Percentiles rank a stretch among this genome's conserved stretches.
Evolutionary conservation across 2,113 vertebrate species (phyloP).

Genomic region (Rhineura floridana): DNA sequence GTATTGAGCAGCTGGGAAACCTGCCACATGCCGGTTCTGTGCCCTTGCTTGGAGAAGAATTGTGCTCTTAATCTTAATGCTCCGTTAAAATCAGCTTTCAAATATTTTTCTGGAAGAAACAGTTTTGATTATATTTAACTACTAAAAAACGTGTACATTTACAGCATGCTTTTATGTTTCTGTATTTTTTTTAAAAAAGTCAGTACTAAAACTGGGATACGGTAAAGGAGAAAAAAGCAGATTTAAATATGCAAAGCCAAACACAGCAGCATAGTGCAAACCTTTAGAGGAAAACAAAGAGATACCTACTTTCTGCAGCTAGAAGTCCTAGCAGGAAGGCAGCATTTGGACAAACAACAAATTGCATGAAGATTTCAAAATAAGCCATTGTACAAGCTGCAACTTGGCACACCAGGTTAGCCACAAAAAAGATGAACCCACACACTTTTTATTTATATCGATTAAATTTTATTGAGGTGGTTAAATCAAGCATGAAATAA

Average conservation of each 20-base stretch:
- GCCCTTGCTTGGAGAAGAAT: neutral
- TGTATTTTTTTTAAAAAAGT: slow-evolving; percentile 38
- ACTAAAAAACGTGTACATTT: slow-evolving; percentile 19
- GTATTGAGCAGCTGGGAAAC: neutral
- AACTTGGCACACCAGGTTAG: slow-evolving; percentile 65
- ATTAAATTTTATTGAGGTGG: neutral
- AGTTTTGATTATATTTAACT: slow-evolving; percentile 11
- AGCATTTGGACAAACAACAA: slow-evolving; percentile 91
- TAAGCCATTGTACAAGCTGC: slow-evolving; percentile 74
- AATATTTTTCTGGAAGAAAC: slow-evolving; percentile 36
- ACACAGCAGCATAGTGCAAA: slow-evolving; percentile 73
- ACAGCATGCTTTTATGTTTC: slow-evolving; percentile 29
- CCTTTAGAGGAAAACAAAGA: slow-evolving; percentile 81
- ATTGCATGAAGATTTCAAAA: slow-evolving; percentile 81
- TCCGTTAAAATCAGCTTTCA: slow-evolving; percentile 51
- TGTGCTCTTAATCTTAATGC: slow-evolving; percentile 72
- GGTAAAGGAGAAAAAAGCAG: slow-evolving; percentile 62
- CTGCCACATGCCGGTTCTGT: neutral
- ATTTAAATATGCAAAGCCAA: slow-evolving; percentile 77
- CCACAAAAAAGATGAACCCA: slow-evolving; percentile 55
- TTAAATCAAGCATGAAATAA: slow-evolving; percentile 46
- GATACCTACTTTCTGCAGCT: slow-evolving; percentile 99
- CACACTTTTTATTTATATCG: neutral
- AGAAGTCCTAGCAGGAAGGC: slow-evolving; percentile 92
- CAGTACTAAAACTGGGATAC: slow-evolving; percentile 77